Evolutionary conservation across 2,113 vertebrate genomes (phyloP).

Genomic region (Pogonocichla stellata): DNA sequence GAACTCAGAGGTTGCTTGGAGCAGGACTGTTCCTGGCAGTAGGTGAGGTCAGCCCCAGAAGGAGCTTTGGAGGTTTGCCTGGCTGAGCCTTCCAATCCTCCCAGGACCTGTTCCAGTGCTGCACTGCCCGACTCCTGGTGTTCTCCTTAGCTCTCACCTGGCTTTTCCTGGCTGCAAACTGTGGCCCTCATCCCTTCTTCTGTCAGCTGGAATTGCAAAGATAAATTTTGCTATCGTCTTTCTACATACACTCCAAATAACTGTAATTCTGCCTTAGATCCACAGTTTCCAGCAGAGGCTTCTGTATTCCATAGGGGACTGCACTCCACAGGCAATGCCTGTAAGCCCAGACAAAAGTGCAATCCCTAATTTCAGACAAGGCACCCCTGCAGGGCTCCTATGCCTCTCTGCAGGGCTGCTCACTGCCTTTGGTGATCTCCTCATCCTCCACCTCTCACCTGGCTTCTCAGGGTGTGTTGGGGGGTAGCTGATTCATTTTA

Average conservation of each 20-base stretch:
- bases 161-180: not conserved
- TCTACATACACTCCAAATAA: not conserved
- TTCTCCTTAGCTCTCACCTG: not conserved
- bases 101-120: not conserved
- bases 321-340: not conserved
- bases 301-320: not conserved
- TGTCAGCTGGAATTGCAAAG: not conserved
- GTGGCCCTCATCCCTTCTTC: not conserved
- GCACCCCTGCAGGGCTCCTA: accelerated
- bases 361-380: not conserved
- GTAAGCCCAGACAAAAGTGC: not conserved
- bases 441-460: not conserved
- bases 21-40: not conserved
- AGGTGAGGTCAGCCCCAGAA: not conserved
- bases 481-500: not conserved
- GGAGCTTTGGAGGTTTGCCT: not conserved
- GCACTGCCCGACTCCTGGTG: not conserved
- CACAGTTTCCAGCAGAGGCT: not conserved
- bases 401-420: not conserved
- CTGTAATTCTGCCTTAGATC: not conserved
- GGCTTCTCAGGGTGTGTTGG: not conserved
- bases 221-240: not conserved
- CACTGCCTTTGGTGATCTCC: not conserved
- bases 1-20: not conserved
- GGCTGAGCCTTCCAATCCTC: not conserved